Base-by-base conservation (phyloP, 2,797 vertebrate species). In the Gouania willdenowi region DNA sequence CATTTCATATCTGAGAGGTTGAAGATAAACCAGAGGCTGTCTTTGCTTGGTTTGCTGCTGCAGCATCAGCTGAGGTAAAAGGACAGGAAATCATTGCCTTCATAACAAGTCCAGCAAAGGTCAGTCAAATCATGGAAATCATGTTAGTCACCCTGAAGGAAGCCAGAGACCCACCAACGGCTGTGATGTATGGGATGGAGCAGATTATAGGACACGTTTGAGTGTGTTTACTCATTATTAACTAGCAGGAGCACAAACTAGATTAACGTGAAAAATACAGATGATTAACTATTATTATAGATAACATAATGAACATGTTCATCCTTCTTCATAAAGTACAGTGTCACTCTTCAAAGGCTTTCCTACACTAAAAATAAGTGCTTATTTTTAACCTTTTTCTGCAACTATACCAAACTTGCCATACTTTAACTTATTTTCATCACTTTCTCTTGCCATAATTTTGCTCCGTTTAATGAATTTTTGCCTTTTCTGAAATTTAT, bases 71-170 rank as follows among this genome's bases (percentile, higher is more conserved):
- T 88, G 87, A 95, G 75, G 78, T 79, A 85, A 90, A 86, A 78
- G 77, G 93, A 96, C 92, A 96, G 92, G 85, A 97, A 96, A 94
- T 95, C 93, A 88, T 94, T 94, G 88, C 64, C 88, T 69, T 88
- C 85, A 91, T 91, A 95, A 89, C 86, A 91, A 85, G 87, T 89
- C 82, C 79, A 82, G 86, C 85, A 91, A 93, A 96, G 92, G 92
- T 95, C 93, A 91, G 86, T 88, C 87, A 89, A 91, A 93, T 89
- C 79, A 79, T 83, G 71, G 69, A 90, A 92, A 95, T 93, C 75
- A 87, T 91, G 94, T 93, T 91, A 93, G 91, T 94, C 92, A 92
- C 85, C 82, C 90, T 88, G 83, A 91, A 82, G 78, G 71, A 83
- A 88, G 90, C 78, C 73, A 84, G 75, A 66, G 78, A 62, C 26